Base-by-base conservation (phyloP, 2,113 vertebrate species). In the Stigmatopora nigra region DNA sequence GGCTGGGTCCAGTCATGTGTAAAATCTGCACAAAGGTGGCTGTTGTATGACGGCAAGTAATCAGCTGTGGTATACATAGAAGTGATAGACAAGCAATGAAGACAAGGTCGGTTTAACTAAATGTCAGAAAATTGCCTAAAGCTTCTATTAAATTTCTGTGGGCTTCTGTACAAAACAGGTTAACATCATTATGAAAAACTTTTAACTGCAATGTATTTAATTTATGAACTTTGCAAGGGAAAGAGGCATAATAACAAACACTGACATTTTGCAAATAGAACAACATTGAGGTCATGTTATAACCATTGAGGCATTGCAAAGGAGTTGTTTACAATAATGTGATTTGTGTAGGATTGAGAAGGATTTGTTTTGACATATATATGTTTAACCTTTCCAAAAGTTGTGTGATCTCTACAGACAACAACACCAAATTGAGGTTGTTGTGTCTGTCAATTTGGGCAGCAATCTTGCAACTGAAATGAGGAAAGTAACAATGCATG, bases 121-220 rank as follows among this genome's bases (percentile, higher is more conserved):
- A 38, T 25, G 62, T 7, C 44, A 63, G 41, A 57, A 2, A 35
- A 47, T 47, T 47, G 67, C 59, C 46, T 61, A 16, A 6, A 59
- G 64, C 59, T 53, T 36, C 58, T 46, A n/a, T 44, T 19, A 16
- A 49, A 63, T 8, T 59, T 77, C 77, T 61, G 53, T 20, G 19
- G 14, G 44, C 38, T 22, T 58, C 71, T 70, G 72, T 72, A 22
- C 71, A 78, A 64, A 72, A 59, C 17, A 53, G 19, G 20, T 1
- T 53, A 25, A 22, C 52, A 52, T 52, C 51, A 25, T 53, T 12
- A 22, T 12, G 20, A 22, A 53, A 53, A 12, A 53, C 52, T 22
- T 22, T 22, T 22, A 13, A 53, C 19, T 6, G n/a, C n/a, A 20
- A 19, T 52, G 49, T 52, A n/a, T 19, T 52, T n/a, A 19, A 52